These are phyloP conservation scores for Poeciliopsis turneri DNA, from an alignment of 2,797 vertebrate genomes.

Conservation along the genomic window DNA sequence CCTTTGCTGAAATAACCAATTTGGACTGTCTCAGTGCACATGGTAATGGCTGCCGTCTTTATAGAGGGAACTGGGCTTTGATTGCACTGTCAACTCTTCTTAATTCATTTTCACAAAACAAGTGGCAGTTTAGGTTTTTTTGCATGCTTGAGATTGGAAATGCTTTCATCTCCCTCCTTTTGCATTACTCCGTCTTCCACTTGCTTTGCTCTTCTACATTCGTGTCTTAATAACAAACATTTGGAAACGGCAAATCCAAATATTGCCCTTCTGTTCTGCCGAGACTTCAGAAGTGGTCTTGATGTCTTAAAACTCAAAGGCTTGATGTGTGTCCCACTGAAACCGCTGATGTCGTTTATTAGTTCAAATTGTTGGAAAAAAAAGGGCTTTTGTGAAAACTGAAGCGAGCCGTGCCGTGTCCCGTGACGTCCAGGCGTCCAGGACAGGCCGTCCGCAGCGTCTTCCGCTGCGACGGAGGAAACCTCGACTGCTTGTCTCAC, in stretches of 20 bases:
- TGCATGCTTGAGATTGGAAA: conserved; percentile 13
- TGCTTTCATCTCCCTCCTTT: conserved; percentile 3
- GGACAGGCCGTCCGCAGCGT: neutral
- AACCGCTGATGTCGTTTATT: conserved; percentile 6
- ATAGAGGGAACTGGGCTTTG: conserved; percentile 38
- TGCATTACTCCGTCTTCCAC: neutral
- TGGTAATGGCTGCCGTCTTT: conserved; percentile 32
- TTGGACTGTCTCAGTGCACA: conserved; percentile 32
- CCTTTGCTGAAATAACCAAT: conserved; percentile 45
- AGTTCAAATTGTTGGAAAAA: neutral
- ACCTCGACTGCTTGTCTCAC: conserved; percentile 9
- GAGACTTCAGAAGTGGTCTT: conserved; percentile 15
- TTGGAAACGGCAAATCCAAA: conserved; percentile 34
- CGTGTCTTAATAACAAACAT: conserved; percentile 38
- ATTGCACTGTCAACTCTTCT: conserved; percentile 48
- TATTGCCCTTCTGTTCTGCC: conserved; percentile 15
- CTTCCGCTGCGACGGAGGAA: neutral
- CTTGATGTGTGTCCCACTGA: conserved; percentile 7
- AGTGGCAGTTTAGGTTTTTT: conserved; percentile 35
- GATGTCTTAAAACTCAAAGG: neutral
- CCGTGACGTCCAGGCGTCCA: neutral
- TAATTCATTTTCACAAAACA: conserved; percentile 44
- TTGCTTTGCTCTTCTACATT: conserved; percentile 16
- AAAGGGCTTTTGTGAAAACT: neutral
- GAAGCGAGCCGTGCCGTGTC: neutral